These are phyloP conservation scores for Apamea crenata DNA, from an alignment of 2,888 invertebrate genomes.

Conservation along the genomic window DNA sequence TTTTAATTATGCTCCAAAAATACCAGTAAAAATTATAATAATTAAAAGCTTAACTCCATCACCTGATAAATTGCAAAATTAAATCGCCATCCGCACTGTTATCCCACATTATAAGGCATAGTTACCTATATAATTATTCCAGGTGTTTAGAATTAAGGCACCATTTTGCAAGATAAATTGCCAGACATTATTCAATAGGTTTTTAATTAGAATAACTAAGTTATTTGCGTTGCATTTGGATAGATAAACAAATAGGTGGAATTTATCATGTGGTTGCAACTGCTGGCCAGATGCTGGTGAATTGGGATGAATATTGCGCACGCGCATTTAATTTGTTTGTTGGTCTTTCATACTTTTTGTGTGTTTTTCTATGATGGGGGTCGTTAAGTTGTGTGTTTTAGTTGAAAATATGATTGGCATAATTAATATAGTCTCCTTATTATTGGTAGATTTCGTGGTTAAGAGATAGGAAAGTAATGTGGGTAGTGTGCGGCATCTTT, in stretches of 20 bases:
- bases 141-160: constrained; percentile 42
- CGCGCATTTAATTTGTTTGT: constrained; percentile 29
- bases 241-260: constrained; percentile 59
- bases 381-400: background rate
- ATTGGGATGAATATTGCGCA: constrained; percentile 44
- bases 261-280: constrained; percentile 64
- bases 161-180: constrained; percentile 59
- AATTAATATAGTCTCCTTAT: background rate
- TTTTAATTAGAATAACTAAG: constrained; percentile 66
- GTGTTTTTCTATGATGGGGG: constrained; percentile 4
- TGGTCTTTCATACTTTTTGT: constrained; percentile 3
- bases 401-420: constrained; percentile 1
- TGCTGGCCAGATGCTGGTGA: constrained; percentile 65
- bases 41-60: constrained; percentile 17
- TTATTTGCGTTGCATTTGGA: constrained; percentile 56
- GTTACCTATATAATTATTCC: constrained; percentile 38
- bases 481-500: too few species aligned
- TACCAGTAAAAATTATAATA: constrained; percentile 13
- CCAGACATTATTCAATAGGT: constrained; percentile 59
- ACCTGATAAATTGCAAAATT: constrained; percentile 36
- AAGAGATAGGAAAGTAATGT: too few species aligned
- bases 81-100: constrained; percentile 31
- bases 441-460: background rate
- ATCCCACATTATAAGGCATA: constrained; percentile 8
- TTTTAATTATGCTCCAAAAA: background rate